These are phyloP conservation scores for Ursus arctos DNA, from an alignment of 2,113 vertebrate genomes.

Conservation along the genomic window DNA sequence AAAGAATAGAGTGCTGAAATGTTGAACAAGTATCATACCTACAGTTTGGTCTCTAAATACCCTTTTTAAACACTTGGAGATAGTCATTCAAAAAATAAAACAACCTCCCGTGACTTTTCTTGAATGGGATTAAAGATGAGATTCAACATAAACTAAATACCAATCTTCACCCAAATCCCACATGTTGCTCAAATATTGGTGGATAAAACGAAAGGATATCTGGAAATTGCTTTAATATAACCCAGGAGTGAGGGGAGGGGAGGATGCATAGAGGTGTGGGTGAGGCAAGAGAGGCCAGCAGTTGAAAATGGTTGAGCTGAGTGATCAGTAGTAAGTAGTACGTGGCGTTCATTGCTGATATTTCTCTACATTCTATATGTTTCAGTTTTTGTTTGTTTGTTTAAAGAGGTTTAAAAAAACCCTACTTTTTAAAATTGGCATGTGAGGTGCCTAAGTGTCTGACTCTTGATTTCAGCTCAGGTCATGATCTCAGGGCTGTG, in stretches of 20 bases:
- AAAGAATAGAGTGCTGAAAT: too few relatives aligned
- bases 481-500: background rate
- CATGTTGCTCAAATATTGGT: accelerated
- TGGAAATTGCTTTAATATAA: background rate
- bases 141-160: background rate
- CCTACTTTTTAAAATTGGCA: background rate
- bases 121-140: background rate
- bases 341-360: accelerated
- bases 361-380: background rate
- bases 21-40: too few relatives aligned
- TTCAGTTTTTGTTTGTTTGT: background rate
- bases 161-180: too few relatives aligned
- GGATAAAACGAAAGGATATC: background rate
- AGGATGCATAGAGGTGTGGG: accelerated
- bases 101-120: background rate
- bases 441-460: background rate
- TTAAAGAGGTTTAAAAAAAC: background rate
- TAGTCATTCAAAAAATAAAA: background rate
- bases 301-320: background rate
- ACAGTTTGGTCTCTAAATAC: background rate
- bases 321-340: background rate
- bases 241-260: too few relatives aligned
- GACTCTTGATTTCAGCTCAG: background rate
- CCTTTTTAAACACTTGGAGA: background rate
- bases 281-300: accelerated